Conservation (phyloP, 2,797 vertebrate genomes). For the Acropternis orthonyx region DNA sequence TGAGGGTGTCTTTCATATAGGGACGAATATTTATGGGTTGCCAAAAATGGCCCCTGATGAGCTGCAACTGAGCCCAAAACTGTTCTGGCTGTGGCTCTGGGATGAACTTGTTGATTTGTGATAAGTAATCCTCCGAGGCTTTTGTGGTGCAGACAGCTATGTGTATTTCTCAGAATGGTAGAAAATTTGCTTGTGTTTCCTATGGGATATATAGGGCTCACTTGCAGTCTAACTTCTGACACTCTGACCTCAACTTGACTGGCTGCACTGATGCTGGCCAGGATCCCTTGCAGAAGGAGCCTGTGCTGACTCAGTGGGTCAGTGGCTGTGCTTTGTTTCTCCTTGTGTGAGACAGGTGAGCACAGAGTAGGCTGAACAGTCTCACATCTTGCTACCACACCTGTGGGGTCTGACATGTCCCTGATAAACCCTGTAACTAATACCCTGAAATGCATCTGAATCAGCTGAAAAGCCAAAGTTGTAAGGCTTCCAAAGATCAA, state of each 20-base stretch:
- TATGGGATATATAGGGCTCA: neutral
- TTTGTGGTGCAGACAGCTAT: neutral
- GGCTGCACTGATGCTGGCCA: neutral
- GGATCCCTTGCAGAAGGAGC: neutral
- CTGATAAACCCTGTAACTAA: neutral
- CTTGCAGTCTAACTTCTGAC: neutral
- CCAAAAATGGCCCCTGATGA: neutral
- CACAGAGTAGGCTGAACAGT: neutral
- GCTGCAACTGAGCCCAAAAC: neutral
- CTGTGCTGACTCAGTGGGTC: neutral
- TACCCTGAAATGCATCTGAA: neutral
- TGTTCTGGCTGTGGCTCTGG: neutral
- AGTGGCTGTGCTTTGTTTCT: neutral
- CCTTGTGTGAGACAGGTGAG: neutral
- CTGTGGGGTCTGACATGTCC: neutral
- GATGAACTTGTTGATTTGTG: neutral
- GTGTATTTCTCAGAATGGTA: neutral
- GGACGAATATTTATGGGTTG: neutral
- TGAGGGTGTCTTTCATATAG: neutral
- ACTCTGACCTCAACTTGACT: neutral
- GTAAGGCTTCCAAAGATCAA: slow-evolving; percentile 8
- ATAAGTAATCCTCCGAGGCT: neutral
- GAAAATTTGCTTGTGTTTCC: neutral
- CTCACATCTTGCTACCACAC: neutral
- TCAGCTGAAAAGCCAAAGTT: neutral